Conservation (phyloP, 2,888 invertebrate species). For the Molorchus minor region DNA sequence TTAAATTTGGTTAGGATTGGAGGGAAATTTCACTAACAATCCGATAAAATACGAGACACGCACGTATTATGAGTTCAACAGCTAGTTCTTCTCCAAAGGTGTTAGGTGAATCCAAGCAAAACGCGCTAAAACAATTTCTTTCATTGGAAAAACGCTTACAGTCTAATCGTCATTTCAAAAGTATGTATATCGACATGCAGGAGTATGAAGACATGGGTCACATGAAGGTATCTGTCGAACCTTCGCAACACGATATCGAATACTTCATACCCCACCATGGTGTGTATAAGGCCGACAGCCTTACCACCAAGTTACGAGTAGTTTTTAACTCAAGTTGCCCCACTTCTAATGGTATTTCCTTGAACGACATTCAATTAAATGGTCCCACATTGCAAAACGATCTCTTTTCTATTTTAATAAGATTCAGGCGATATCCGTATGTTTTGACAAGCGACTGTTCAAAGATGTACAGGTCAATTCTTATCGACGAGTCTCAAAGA, state of each 20-base stretch:
- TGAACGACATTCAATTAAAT: conserved; percentile 1
- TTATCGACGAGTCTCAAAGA: neutral
- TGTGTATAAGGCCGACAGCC: conserved; percentile 5
- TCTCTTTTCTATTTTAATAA: neutral
- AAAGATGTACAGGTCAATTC: conserved; percentile 5
- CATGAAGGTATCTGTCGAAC: neutral
- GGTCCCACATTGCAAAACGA: neutral
- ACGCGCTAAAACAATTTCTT: conserved; percentile 3
- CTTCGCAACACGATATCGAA: neutral
- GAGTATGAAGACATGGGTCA: conserved; percentile 8
- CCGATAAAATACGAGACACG: no score
- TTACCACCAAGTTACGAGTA: conserved; percentile 3
- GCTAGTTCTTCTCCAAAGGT: conserved; percentile 8
- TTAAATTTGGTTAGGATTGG: no score
- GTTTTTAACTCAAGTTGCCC: neutral
- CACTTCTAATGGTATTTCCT: neutral
- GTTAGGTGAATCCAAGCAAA: conserved; percentile 5
- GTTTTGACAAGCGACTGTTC: conserved; percentile 3
- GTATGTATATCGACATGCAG: conserved; percentile 5
- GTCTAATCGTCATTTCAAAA: neutral
- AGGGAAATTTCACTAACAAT: no score
- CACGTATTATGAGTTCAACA: no score
- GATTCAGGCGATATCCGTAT: conserved; percentile 1
- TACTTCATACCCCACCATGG: conserved; percentile 12
- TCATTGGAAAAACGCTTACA: conserved; percentile 7